Base-by-base conservation (phyloP, 2,888 invertebrate species). In the Danaus chrysippus region DNA sequence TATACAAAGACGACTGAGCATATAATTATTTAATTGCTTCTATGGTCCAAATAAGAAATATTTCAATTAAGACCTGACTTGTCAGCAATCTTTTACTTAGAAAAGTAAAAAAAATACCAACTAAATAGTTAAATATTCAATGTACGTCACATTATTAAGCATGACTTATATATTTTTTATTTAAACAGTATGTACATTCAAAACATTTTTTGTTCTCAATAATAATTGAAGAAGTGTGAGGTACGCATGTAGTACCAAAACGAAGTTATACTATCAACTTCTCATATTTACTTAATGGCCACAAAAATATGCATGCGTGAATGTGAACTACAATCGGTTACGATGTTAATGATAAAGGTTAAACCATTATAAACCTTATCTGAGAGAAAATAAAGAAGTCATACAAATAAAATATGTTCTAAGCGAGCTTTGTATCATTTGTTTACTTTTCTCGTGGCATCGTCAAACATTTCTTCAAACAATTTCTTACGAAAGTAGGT, bases 391-490 rank as follows among this genome's bases (percentile, higher is more conserved):
- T 23, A 59, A 59, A 42, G 41, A 55, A 56, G 43, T 58, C 54
- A 44, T 34, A 43, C 49, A 58, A 55, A 64, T 58, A 62, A 13
- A n/a, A 58, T 42, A 46, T 49, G 41, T 49, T 13, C 44, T 46
- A 34, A 58, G 54, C 55, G 63, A 56, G 63, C 58, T 62, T 61
- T 53, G 58, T 64, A 66, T 70, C 66, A 56, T 64, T 66, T 77
- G 75, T 82, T 82, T 79, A 77, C 78, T 76, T 81, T 84, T 85
- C 82, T 74, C 81, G 78, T 65, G 70, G 72, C 70, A 73, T 69
- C 77, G 84, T 76, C 76, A 83, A 85, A 83, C 78, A 80, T 81
- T 81, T 79, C 75, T 73, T 75, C 80, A 85, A 83, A 83, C 73
- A 73, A 69, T 70, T 64, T 63, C 62, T 61, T 69, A 73, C 67